These are phyloP conservation scores for Stenoptilia bipunctidactyla DNA, from an alignment of 2,888 invertebrate genomes.

Conservation along the genomic window DNA sequence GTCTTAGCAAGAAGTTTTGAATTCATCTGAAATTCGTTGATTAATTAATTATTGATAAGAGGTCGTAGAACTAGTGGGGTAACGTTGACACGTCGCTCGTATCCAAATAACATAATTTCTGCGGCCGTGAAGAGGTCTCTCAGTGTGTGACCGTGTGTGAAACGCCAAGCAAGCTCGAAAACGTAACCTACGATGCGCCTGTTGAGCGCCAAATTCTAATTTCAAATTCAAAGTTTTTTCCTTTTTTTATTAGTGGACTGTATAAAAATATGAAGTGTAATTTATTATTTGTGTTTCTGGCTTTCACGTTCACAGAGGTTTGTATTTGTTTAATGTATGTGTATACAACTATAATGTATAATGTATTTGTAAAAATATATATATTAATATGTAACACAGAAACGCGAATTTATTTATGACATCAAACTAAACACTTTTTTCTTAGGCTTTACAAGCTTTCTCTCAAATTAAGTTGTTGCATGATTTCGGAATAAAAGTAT, in stretches of 20 bases:
- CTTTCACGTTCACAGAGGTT: constrained; percentile 35
- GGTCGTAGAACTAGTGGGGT: neutral
- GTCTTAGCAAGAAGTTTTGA: too few relatives aligned
- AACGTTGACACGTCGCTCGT: neutral
- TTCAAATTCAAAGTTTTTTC: constrained; percentile 27
- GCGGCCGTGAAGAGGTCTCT: constrained; percentile 28
- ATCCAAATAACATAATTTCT: neutral
- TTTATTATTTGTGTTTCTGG: constrained; percentile 33
- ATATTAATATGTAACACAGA: too few relatives aligned
- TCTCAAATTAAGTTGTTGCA: too few relatives aligned
- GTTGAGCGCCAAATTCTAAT: constrained; percentile 43
- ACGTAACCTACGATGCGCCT: constrained; percentile 34
- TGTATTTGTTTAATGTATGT: too few relatives aligned
- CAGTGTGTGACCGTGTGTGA: constrained; percentile 52
- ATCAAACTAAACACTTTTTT: too few relatives aligned
- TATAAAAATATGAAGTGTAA: constrained; percentile 49
- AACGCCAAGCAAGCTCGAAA: constrained; percentile 27
- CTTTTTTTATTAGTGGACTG: constrained; percentile 26
- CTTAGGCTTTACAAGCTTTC: too few relatives aligned
- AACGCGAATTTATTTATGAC: too few relatives aligned
- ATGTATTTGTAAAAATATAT: too few relatives aligned
- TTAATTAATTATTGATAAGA: too few relatives aligned
- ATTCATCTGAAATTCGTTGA: too few relatives aligned
- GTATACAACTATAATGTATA: too few relatives aligned
- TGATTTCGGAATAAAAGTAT: too few relatives aligned